Conservation (phyloP, 2,113 vertebrate genomes). For the Syngnathus scovelli region DNA sequence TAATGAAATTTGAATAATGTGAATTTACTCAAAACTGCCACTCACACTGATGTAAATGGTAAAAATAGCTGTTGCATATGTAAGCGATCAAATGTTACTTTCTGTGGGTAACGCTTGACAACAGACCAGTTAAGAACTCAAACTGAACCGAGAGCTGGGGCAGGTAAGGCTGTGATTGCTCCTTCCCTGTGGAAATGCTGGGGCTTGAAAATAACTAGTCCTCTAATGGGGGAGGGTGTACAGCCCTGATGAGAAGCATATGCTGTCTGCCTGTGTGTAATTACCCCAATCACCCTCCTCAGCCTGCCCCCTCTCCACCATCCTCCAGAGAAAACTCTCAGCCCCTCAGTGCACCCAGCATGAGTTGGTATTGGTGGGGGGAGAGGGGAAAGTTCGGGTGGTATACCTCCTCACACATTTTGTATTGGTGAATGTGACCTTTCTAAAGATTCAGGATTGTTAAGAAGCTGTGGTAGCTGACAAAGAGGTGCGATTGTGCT, state of each 20-base stretch:
- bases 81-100: not conserved
- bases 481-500: constrained; percentile 50
- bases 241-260: constrained; percentile 74
- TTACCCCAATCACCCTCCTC: constrained; percentile 67
- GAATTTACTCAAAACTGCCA: not conserved
- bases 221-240: constrained; percentile 61
- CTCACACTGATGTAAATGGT: not conserved
- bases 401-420: constrained; percentile 45
- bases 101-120: constrained; percentile 3
- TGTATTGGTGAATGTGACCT: constrained; percentile 58
- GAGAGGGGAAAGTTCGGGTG: constrained; percentile 1
- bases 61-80: too few species aligned
- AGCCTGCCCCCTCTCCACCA: constrained; percentile 24
- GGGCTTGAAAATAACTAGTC: constrained; percentile 59
- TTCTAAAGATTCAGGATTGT: constrained; percentile 58
- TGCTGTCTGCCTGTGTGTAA: constrained; percentile 74
- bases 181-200: constrained; percentile 40
- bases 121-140: not conserved
- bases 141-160: not conserved
- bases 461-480: constrained; percentile 45
- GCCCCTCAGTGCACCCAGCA: constrained; percentile 42
- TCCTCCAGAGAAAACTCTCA: constrained; percentile 47
- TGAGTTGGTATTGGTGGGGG: constrained; percentile 12
- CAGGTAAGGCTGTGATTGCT: constrained; percentile 43
- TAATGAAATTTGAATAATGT: not conserved